Percentiles rank a stretch among this genome's conserved stretches.
Evolutionary conservation across 2,888 invertebrate species (phyloP).

Genomic region (Tortrix viridana): DNA sequence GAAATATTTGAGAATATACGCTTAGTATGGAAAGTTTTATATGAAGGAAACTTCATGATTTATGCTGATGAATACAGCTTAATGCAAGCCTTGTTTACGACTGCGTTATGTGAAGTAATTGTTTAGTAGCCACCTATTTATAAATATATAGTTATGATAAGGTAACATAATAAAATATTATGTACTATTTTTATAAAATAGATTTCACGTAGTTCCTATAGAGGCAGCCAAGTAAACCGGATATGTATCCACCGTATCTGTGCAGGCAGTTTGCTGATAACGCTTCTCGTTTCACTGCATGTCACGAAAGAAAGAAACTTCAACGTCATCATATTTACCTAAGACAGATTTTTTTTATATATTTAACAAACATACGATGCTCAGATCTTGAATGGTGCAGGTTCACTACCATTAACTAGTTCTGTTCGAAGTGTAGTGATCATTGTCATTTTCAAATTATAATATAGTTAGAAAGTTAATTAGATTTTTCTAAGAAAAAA

Average conservation of each 20-base stretch:
- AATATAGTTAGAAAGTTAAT: too few relatives aligned
- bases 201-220: background rate
- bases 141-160: background rate
- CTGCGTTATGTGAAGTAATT: background rate
- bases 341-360: background rate
- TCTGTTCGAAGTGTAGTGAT: too few relatives aligned
- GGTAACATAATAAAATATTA: too few relatives aligned
- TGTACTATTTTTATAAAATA: too few relatives aligned
- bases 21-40: conserved; percentile 31
- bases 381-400: too few relatives aligned
- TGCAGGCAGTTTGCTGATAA: background rate
- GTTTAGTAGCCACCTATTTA: background rate
- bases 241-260: background rate
- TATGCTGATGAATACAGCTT: conserved; percentile 8
- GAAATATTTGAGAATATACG: conserved; percentile 57
- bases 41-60: conserved; percentile 16
- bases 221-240: background rate
- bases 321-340: background rate
- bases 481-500: too few relatives aligned
- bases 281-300: background rate
- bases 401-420: too few relatives aligned
- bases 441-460: too few relatives aligned
- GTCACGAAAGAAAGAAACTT: background rate
- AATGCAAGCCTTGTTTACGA: conserved; percentile 12
- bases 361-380: too few relatives aligned